Evolutionary conservation across 2,113 vertebrate genomes (phyloP).

Genomic region (Formicarius rufipectus): DNA sequence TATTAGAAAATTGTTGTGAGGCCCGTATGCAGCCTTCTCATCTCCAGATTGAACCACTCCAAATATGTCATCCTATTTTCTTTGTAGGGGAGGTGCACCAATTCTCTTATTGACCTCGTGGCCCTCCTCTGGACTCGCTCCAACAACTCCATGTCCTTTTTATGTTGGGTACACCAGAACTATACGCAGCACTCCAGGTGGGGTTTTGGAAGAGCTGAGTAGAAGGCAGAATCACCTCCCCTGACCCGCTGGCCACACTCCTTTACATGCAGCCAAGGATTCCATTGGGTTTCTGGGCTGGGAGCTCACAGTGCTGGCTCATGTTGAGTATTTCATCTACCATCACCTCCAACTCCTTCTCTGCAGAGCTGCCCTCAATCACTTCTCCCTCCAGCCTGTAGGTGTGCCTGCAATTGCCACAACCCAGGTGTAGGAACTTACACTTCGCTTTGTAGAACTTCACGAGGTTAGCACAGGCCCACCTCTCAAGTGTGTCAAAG

Average conservation of each 20-base stretch:
- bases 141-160: not conserved
- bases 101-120: no score
- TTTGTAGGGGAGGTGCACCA: not conserved
- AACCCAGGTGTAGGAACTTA: no score
- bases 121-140: not conserved
- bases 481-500: not conserved
- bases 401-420: not conserved
- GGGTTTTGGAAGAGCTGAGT: not conserved
- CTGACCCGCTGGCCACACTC: accelerated
- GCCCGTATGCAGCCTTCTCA: not conserved
- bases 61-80: not conserved
- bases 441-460: not conserved
- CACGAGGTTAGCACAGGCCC: not conserved
- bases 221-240: not conserved
- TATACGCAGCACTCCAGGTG: accelerated
- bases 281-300: not conserved
- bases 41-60: not conserved
- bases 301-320: not conserved
- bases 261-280: not conserved
- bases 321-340: not conserved
- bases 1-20: not conserved
- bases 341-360: not conserved
- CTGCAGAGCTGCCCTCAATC: not conserved
- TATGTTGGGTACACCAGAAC: not conserved
- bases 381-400: not conserved